Evolutionary conservation across 2,888 invertebrate genomes (phyloP).

Genomic region (Parnassius glacialis): DNA sequence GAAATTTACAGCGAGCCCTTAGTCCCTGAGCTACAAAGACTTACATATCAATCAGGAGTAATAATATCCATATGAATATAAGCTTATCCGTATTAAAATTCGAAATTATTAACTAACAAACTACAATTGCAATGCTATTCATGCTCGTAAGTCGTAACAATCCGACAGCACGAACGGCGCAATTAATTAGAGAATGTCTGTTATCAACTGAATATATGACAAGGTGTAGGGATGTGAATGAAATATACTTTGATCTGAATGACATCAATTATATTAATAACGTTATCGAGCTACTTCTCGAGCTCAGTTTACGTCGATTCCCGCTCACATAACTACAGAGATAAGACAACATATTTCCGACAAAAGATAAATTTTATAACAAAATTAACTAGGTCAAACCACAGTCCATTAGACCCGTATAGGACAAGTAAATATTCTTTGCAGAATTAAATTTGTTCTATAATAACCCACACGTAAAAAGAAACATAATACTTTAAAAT

Average conservation of each 20-base stretch:
- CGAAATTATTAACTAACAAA: neutral
- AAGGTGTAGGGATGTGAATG: conserved; percentile 17
- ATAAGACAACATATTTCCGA: conserved; percentile 30
- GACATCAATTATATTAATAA: conserved; percentile 38
- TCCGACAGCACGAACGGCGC: conserved; percentile 16
- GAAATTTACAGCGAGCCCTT: no score
- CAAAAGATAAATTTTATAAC: conserved; percentile 23
- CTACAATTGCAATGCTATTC: conserved; percentile 3
- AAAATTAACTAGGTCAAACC: conserved; percentile 16
- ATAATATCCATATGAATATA: neutral
- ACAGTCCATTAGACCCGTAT: no score
- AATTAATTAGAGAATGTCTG: conserved; percentile 17
- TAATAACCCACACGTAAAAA: no score
- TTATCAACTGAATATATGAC: conserved; percentile 19
- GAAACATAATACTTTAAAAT: no score
- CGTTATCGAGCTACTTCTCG: conserved; percentile 36
- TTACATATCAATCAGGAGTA: no score
- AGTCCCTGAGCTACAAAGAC: no score
- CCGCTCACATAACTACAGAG: conserved; percentile 22
- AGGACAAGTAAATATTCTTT: no score
- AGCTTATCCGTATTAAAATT: neutral
- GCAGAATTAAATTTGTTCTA: no score
- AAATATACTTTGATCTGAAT: conserved; percentile 17
- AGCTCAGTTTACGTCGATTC: conserved; percentile 33
- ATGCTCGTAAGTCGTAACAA: conserved; percentile 4